phyloP scores from a whole-genome alignment of 2,888 invertebrate genomes.

The Cylindroiulus punctatus region DNA sequence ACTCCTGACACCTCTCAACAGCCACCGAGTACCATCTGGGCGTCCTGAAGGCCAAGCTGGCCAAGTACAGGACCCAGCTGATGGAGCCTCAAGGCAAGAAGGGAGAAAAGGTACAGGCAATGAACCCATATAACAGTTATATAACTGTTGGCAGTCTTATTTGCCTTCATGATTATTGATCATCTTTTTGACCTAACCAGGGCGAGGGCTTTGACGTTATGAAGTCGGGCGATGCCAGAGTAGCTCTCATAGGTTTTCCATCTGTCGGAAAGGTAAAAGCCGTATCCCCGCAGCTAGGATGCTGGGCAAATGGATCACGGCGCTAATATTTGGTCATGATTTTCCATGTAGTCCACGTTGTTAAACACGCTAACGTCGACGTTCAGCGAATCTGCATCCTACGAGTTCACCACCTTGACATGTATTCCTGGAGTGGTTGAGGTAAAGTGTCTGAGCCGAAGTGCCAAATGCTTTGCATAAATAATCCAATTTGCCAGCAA shows the following conservation, averaged over 20 bases:
- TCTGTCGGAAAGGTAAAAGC: conserved; percentile 88
- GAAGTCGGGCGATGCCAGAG: conserved; percentile 98
- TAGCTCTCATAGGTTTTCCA: conserved; percentile 97
- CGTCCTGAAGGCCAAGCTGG: conserved; percentile 93
- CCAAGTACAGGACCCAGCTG: conserved; percentile 92
- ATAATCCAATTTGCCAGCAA: no score
- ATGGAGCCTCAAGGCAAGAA: conserved; percentile 93
- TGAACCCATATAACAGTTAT: background rate
- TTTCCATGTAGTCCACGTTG: conserved; percentile 82
- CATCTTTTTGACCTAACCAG: conserved; percentile 60
- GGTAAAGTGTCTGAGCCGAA: no score
- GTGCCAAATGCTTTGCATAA: no score
- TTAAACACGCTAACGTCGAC: conserved; percentile 95
- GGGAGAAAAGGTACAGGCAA: conserved; percentile 77
- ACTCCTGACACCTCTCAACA: conserved; percentile 65
- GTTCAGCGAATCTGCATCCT: conserved; percentile 95
- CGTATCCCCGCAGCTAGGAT: background rate
- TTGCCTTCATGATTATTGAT: background rate
- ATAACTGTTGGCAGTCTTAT: background rate
- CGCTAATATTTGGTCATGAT: background rate
- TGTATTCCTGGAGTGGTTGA: conserved; percentile 99
- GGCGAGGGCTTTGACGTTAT: conserved; percentile 95
- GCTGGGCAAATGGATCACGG: background rate
- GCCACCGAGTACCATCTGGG: conserved; percentile 99
- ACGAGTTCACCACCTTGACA: conserved; percentile 98